Percentiles rank a stretch among this genome's conserved stretches.
These are phyloP conservation scores for Cosmopolites sordidus DNA, from an alignment of 2,888 invertebrate genomes.

Conservation along the genomic window DNA sequence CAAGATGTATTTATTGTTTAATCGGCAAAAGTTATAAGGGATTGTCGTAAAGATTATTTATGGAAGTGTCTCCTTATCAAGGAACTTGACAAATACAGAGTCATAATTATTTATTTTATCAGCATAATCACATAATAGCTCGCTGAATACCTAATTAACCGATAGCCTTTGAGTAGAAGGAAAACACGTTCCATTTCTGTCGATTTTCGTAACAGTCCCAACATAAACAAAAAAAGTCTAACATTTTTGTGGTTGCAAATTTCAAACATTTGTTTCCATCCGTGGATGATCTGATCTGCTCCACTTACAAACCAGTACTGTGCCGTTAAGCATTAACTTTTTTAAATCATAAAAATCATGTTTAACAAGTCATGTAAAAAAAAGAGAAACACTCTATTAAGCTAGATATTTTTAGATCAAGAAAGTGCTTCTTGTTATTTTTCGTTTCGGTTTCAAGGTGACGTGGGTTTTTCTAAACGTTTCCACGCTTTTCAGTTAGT, in stretches of 20 bases:
- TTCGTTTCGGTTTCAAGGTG: not conserved
- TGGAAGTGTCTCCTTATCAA: slow-evolving; percentile 21
- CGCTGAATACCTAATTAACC: slow-evolving; percentile 2
- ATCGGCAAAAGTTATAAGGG: not conserved
- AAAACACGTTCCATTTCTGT: slow-evolving; percentile 11
- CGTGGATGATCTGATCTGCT: too few relatives aligned
- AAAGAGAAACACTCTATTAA: too few relatives aligned
- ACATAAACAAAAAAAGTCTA: too few relatives aligned
- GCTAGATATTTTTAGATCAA: not conserved
- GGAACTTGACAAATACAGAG: slow-evolving; percentile 17
- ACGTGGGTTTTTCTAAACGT: not conserved
- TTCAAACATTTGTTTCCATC: too few relatives aligned
- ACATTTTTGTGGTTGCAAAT: too few relatives aligned
- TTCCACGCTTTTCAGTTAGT: not conserved
- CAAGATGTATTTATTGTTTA: not conserved
- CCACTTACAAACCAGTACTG: too few relatives aligned
- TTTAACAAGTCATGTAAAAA: too few relatives aligned
- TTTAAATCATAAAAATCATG: too few relatives aligned
- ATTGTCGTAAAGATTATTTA: slow-evolving; percentile 11
- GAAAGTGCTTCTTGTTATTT: not conserved
- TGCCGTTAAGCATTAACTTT: too few relatives aligned
- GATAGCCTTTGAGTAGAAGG: slow-evolving; percentile 4
- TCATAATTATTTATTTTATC: slow-evolving; percentile 19
- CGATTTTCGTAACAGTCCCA: not conserved
- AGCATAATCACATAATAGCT: slow-evolving; percentile 7